phyloP scores from a whole-genome alignment of 2,797 vertebrate species.

The Melanotaenia parkinsoni region DNA sequence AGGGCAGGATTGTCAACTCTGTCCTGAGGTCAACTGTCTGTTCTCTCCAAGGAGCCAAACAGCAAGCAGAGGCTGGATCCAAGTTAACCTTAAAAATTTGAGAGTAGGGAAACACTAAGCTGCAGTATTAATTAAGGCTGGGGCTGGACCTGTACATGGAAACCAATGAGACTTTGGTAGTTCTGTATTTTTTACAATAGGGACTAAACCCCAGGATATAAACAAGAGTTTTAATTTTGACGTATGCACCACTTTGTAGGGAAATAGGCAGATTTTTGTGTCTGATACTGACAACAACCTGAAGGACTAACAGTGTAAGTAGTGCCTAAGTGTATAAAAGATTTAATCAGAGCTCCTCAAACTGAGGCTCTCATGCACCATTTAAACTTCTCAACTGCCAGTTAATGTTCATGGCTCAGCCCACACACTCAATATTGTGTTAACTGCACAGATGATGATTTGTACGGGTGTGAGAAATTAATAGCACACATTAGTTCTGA shows the following conservation, averaged over 20 bases:
- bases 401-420: constrained; percentile 21
- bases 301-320: background rate
- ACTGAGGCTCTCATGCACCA: background rate
- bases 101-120: background rate
- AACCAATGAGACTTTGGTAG: too few relatives aligned
- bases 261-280: background rate
- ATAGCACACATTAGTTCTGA: constrained; percentile 16
- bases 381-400: constrained; percentile 1
- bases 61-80: background rate
- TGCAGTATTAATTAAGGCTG: too few relatives aligned
- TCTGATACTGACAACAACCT: background rate
- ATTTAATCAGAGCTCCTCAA: background rate
- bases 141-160: background rate
- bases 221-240: background rate
- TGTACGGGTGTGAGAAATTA: constrained; percentile 25
- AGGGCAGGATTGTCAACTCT: background rate
- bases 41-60: background rate
- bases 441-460: constrained; percentile 31
- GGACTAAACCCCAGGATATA: background rate
- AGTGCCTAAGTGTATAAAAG: background rate
- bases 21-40: background rate
- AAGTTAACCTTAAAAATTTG: background rate
- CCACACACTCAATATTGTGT: constrained; percentile 11
- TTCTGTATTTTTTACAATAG: background rate
- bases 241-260: too few relatives aligned